A percentile compares a stretch with the other conserved stretches of the same genome.
phyloP scores from a whole-genome alignment of 1,140 invertebrate genomes.

The Dinothrombium tinctorium region DNA sequence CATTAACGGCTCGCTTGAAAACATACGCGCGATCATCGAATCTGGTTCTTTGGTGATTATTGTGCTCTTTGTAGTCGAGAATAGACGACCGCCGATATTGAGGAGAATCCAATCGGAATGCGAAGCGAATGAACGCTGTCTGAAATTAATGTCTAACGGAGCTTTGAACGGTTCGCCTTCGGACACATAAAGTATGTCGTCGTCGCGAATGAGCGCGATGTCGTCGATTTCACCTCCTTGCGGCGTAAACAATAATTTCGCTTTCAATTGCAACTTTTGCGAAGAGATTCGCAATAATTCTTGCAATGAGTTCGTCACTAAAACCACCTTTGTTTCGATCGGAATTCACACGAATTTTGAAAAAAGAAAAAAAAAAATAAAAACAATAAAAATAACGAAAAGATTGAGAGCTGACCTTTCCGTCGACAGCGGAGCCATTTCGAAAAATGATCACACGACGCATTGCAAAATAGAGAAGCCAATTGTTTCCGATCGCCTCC shows the following conservation, averaged over 20 bases:
- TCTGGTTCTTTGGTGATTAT: constrained; percentile 57
- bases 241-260: constrained; percentile 30
- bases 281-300: constrained; percentile 28
- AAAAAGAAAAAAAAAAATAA: not conserved
- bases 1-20: constrained; percentile 17
- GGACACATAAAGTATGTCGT: constrained; percentile 37
- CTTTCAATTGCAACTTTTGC: constrained; percentile 27
- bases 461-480: too few relatives aligned
- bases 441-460: not conserved
- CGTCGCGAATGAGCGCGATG: constrained; percentile 35
- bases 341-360: constrained; percentile 4
- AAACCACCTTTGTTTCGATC: too few relatives aligned
- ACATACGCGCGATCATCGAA: constrained; percentile 59
- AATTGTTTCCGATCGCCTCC: too few relatives aligned
- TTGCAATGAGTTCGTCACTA: constrained; percentile 29
- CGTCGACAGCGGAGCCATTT: not conserved
- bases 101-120: constrained; percentile 48
- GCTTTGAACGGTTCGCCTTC: constrained; percentile 30
- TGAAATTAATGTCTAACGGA: not conserved
- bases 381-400: not conserved
- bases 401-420: not conserved
- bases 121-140: constrained; percentile 1
- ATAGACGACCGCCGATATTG: constrained; percentile 64
- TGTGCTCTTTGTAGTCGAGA: constrained; percentile 53
- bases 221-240: constrained; percentile 38